A percentile compares a stretch with the other conserved stretches of the same genome.
phyloP scores from a whole-genome alignment of 2,888 invertebrate species.

The Tupiocoris notatus region DNA sequence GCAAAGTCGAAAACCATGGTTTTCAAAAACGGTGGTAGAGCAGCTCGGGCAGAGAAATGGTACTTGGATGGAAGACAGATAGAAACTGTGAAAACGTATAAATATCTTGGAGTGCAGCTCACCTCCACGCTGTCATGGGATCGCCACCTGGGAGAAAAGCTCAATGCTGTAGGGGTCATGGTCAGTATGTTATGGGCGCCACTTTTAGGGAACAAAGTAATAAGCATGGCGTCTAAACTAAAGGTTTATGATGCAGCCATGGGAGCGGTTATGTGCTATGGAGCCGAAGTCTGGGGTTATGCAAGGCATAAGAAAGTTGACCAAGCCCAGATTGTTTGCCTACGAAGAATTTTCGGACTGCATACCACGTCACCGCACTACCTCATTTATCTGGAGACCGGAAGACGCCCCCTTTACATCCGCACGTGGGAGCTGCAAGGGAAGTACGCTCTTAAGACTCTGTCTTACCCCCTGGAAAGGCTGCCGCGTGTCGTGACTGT shows the following conservation, averaged over 20 bases:
- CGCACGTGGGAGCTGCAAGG: background rate
- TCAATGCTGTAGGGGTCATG: background rate
- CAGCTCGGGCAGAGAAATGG: slow-evolving; percentile 23
- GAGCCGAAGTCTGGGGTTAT: background rate
- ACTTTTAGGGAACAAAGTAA: background rate
- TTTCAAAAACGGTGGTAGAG: slow-evolving; percentile 44
- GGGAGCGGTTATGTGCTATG: background rate
- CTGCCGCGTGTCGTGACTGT: background rate
- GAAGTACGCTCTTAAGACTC: background rate
- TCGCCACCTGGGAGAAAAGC: background rate
- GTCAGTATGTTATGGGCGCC: background rate
- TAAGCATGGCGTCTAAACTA: background rate
- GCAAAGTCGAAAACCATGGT: slow-evolving; percentile 48
- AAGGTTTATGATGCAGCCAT: background rate
- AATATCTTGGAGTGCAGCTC: slow-evolving; percentile 23
- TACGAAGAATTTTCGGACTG: background rate
- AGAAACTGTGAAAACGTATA: slow-evolving; percentile 43
- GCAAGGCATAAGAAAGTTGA: background rate
- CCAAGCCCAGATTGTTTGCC: background rate
- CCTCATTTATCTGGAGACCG: background rate
- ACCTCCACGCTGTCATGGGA: background rate
- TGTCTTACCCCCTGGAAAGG: background rate
- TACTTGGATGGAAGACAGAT: slow-evolving; percentile 30
- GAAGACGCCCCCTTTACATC: background rate
- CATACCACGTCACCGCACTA: background rate